A percentile compares a stretch with the other conserved stretches of the same genome.
Conservation (phyloP, 1,140 invertebrate species). For the Euwallacea fornicatus region DNA sequence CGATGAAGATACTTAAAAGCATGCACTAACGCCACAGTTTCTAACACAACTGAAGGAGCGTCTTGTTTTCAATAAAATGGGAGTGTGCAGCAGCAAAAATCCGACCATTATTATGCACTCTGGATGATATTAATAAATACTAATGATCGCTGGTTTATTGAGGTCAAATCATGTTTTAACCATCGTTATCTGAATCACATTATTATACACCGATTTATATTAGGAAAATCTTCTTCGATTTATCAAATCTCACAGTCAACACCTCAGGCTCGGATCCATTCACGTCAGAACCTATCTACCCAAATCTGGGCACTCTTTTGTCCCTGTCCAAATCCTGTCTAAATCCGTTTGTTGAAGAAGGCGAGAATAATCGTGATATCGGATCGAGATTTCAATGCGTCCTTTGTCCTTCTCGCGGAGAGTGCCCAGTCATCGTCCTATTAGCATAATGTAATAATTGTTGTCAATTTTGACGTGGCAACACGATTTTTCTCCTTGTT, state of each 20-base stretch:
- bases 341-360: slow-evolving; percentile 10
- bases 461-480: slow-evolving; percentile 43
- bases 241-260: neutral
- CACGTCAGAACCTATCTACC: slow-evolving; percentile 1
- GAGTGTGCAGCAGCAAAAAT: too few species aligned
- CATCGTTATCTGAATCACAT: too few species aligned
- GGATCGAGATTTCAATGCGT: neutral
- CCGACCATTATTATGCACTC: too few species aligned
- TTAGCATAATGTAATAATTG: slow-evolving; percentile 49
- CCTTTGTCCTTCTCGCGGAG: slow-evolving; percentile 7
- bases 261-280: neutral
- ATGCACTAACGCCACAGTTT: too few species aligned
- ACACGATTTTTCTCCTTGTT: neutral
- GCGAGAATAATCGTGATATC: neutral
- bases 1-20: too few species aligned
- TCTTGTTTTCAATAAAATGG: too few species aligned
- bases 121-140: too few species aligned
- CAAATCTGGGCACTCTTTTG: slow-evolving; percentile 1
- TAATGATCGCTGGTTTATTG: too few species aligned
- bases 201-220: too few species aligned
- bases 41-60: too few species aligned
- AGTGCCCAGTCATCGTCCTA: slow-evolving; percentile 46
- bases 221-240: too few species aligned
- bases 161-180: too few species aligned
- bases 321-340: neutral